Evolutionary conservation across 2,888 invertebrate species (phyloP), one percentile per base, ranked within the genome.

Genomic region (Trachelus troglodyta): DNA sequence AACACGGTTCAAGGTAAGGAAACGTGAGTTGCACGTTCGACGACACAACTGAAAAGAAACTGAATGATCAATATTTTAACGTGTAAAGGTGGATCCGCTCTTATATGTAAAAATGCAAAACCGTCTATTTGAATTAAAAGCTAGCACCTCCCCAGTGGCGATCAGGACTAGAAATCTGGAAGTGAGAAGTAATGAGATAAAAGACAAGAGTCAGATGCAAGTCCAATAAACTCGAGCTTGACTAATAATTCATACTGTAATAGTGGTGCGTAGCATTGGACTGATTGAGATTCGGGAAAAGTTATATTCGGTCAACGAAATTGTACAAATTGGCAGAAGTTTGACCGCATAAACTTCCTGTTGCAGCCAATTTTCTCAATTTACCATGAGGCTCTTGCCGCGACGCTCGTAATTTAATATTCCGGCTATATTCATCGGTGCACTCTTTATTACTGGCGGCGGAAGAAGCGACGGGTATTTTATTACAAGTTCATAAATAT

Each of bases 401-500:
- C 30, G 12, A 40, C 40, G 40, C 76, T n/a, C 78, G 78, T 80
- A 81, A 80, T 82, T 83, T 81, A 75, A 82, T 80, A 77, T 80
- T 81, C 77, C 80, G 80, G 81, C 78, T 76, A 79, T 76, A 80
- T 79, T 80, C 79, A 40, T 69, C 75, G 75, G 71, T 40, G 69
- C 73, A 73, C 78, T 83, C 83, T 84, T 84, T 84, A 84, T 84
- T 84, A 82, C 76, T 74, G 76, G 73, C 73, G 73, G 80, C 74
- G 77, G 78, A 75, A 15, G 40, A 40, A 40, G 40, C 40, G 40
- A 15, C 15, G 15, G 83, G 83, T 85, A 85, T 85, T 86, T 84
- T 82, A 85, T 83, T 80, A 78, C 69, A 75, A 81, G 80, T 84
- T 80, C 81, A 85, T 86, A 86, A 85, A 85, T 86, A 85, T 82